Percentiles rank a stretch among this genome's conserved stretches.
Evolutionary conservation across 2,113 vertebrate genomes (phyloP).

Genomic region (Pseudois nayaur): DNA sequence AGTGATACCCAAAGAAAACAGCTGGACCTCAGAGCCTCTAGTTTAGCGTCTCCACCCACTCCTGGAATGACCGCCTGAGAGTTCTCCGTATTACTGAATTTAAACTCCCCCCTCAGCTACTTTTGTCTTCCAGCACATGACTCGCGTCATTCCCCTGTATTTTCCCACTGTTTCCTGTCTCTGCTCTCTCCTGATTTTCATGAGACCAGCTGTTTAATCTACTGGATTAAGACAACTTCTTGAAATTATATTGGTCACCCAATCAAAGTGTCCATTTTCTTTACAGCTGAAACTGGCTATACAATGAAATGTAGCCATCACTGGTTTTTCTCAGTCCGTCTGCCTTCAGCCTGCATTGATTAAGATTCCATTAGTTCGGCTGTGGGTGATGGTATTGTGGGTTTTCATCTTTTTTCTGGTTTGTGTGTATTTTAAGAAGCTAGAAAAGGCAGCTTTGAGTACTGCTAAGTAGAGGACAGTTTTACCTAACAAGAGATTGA

Average conservation of each 20-base stretch:
- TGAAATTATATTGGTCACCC: background rate
- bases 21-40: background rate
- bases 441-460: background rate
- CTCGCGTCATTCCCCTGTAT: background rate
- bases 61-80: background rate
- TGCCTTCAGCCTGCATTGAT: background rate
- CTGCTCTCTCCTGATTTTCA: background rate
- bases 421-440: background rate
- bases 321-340: background rate
- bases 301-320: background rate
- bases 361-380: background rate
- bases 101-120: background rate
- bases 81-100: background rate
- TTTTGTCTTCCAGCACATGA: background rate
- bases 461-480: background rate
- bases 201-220: background rate
- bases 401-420: background rate
- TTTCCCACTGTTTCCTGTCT: background rate
- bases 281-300: background rate
- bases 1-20: conserved; percentile 7
- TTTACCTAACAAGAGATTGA: background rate
- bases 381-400: background rate
- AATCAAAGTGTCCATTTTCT: background rate
- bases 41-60: background rate
- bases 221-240: background rate